Conservation (phyloP, 2,888 invertebrate genomes). For the Nephrotoma appendiculata region DNA sequence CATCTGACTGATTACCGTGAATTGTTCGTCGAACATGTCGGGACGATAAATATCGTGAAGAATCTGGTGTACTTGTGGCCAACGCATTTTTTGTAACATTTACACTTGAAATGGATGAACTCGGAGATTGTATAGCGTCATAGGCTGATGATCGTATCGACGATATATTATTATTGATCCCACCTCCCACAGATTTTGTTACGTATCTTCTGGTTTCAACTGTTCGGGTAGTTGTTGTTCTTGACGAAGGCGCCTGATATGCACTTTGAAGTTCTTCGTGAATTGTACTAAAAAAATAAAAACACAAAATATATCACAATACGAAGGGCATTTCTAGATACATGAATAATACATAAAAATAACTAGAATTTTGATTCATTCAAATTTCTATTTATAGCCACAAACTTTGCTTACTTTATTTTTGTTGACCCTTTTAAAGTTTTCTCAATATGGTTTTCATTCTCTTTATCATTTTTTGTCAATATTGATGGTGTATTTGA, state of each 20-base stretch:
- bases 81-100: background rate
- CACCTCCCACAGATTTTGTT: background rate
- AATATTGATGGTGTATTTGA: conserved; percentile 52
- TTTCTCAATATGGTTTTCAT: background rate
- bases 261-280: background rate
- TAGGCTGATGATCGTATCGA: background rate
- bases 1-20: conserved; percentile 18
- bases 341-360: background rate
- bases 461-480: conserved; percentile 3
- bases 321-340: background rate
- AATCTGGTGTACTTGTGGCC: background rate
- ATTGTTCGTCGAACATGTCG: background rate
- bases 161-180: background rate
- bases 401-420: background rate
- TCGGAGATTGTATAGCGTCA: background rate
- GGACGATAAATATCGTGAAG: background rate
- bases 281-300: conserved; percentile 4
- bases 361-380: background rate
- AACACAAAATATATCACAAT: background rate
- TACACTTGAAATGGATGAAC: background rate
- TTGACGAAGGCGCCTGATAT: background rate
- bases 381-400: background rate
- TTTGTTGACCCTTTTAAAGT: background rate
- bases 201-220: background rate
- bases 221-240: background rate